Base-by-base conservation (phyloP, 2,888 invertebrate genomes). In the Pogonocherus hispidulus region DNA sequence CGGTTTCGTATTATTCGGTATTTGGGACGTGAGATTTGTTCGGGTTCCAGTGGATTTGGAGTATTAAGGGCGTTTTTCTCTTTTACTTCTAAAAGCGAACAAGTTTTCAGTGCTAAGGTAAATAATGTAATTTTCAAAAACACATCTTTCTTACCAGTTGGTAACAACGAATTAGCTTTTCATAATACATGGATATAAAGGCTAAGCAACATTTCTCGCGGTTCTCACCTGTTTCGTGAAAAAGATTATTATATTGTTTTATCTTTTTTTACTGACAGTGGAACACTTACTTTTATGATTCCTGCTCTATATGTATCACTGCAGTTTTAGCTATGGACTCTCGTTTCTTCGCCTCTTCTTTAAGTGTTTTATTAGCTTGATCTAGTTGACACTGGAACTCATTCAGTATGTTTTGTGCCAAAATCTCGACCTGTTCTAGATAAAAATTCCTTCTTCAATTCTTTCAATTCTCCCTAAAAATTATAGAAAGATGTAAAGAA, bases 351-450 rank as follows among this genome's bases (percentile, higher is more conserved):
- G 91, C 86, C 77, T 93, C 92, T 0, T 86, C 85, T 70, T 91
- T 90, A 77, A 93, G 87, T 41, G 89, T 88, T 19, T 87, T 86
- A 83, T 93, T 92, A 0, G 92, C 91, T 35, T 87, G 84, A 76
- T 94, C 94, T 35, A 95, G 84, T 81, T 95, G 94, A 0, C 85
- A 85, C 82, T 92, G 92, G 78, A 94, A 95, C 84, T 95, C 94
- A 76, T 90, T 90, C 66, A 94, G 86, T 81, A 95, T 95, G 63
- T 89, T 89, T 66, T 91, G 86, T 16, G 95, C 94, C 0, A 94
- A 92, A 55, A 90, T 89, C 78, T 95, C 94, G 9, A 95, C 87
- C 85, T 95, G 94, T 73, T 91, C 91, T 84, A 95, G 95, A 80
- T 94, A 95, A 81, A 93, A 91, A 37, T 89, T 87, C 76, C 92